Base-by-base conservation (phyloP, 2,888 invertebrate genomes). In the Rhagonycha lutea region DNA sequence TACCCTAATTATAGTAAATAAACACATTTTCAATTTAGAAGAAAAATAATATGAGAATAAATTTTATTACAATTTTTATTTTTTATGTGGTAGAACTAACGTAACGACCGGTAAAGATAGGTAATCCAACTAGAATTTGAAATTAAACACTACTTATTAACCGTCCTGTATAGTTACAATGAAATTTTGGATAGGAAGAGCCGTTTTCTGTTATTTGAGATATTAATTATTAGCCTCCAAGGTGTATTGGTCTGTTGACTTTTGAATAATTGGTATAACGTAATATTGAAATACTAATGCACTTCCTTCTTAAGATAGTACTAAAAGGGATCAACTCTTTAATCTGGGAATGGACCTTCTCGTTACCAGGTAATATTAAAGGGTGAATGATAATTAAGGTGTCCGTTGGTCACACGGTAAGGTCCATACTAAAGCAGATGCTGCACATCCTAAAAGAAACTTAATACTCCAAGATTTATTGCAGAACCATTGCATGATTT, bases 321-420 rank as follows among this genome's bases (percentile, higher is more conserved):
- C 63, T 72, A 18, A 76, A 61, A 62, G 73, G 73, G 72, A 78
- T 71, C 23, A 68, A 24, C 68, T 61, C 69, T 68, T 61, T 76
- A 72, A 74, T 72, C 71, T 69, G 69, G 67, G 69, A 73, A 76
- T 70, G 75, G 74, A 67, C 72, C 62, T 61, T 61, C 28, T 72
- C 0, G 67, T 70, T 68, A 61, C 70, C 70, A 70, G 70, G 65
- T 26, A 73, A 70, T 24, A n/a, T 23, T 32, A 74, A 79, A 70
- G 79, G 75, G 73, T 76, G 73, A 63, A 68, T 69, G 63, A 14
- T 65, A 65, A 65, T 65, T 69, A 70, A 76, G 75, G 75, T 80
- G 77, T 72, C 80, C 81, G 74, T 76, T 81, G 81, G 81, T 81
- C 81, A 80, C 81, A 81, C 81, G 81, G 81, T 80, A 75, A 79